phyloP scores from a whole-genome alignment of 2,888 invertebrate species.

The Brachyopa scutellaris region DNA sequence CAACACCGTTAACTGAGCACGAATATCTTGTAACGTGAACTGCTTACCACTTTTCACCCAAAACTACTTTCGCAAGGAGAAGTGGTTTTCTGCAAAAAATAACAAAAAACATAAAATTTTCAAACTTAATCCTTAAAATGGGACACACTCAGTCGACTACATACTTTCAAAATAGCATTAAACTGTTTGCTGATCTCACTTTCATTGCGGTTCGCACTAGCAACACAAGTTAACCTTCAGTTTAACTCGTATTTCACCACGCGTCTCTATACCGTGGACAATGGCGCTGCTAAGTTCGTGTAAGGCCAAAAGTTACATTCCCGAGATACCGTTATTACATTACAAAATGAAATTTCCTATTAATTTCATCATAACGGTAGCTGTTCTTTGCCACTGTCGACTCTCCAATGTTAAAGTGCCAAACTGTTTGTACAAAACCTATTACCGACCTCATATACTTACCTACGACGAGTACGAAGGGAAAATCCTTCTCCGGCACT shows the following conservation, averaged over 20 bases:
- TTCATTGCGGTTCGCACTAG: not conserved
- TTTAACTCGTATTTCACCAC: not conserved
- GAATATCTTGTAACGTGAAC: too few species aligned
- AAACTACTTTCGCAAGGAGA: too few species aligned
- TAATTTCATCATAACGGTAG: slow-evolving; percentile 52
- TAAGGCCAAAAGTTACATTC: slow-evolving; percentile 51
- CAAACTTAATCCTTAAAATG: not conserved
- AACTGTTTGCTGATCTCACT: slow-evolving; percentile 3
- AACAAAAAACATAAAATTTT: too few species aligned
- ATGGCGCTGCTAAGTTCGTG: slow-evolving; percentile 32
- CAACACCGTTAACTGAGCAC: too few species aligned
- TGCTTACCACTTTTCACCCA: too few species aligned
- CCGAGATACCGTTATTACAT: slow-evolving; percentile 45
- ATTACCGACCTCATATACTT: slow-evolving; percentile 45
- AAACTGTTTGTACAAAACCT: slow-evolving; percentile 64
- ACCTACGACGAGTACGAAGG: not conserved
- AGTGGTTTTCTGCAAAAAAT: too few species aligned
- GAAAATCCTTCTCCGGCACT: slow-evolving; percentile 12
- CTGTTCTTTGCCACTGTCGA: slow-evolving; percentile 23
- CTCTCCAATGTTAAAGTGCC: slow-evolving; percentile 30
- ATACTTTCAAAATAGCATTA: not conserved
- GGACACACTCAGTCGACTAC: not conserved
- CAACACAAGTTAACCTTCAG: not conserved
- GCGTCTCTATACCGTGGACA: slow-evolving; percentile 18
- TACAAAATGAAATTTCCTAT: slow-evolving; percentile 52